A percentile compares a stretch with the other conserved stretches of the same genome.
Evolutionary conservation across 2,797 vertebrate species (phyloP).

Genomic region (Enteromius treurensis): DNA sequence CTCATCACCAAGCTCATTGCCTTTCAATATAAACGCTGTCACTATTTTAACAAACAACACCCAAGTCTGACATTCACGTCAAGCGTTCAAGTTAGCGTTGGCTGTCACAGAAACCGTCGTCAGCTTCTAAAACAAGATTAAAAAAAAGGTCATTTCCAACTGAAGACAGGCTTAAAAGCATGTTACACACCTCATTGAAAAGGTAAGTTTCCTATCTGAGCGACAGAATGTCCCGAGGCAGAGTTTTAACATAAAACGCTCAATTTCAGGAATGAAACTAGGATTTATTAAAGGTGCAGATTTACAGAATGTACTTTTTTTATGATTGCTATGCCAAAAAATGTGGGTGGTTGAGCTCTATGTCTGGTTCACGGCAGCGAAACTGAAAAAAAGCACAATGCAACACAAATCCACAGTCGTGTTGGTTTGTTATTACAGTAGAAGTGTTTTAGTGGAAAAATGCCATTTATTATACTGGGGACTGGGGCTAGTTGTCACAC

Average conservation of each 20-base stretch:
- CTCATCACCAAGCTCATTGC: slow-evolving; percentile 37
- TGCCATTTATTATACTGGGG: background rate
- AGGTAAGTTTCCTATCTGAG: slow-evolving; percentile 20
- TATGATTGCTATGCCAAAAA: slow-evolving; percentile 9
- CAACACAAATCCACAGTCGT: background rate
- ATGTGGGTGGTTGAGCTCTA: background rate
- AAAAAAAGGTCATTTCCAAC: slow-evolving; percentile 37
- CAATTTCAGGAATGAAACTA: background rate
- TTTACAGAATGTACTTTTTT: background rate
- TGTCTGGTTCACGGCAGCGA: background rate
- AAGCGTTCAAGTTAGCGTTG: slow-evolving; percentile 19
- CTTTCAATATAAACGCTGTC: slow-evolving; percentile 42
- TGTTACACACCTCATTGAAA: slow-evolving; percentile 6
- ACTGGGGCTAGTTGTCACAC: background rate
- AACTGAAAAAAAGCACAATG: background rate
- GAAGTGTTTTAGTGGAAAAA: background rate
- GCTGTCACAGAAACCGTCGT: slow-evolving; percentile 4
- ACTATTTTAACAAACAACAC: slow-evolving; percentile 32
- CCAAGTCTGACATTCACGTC: slow-evolving; percentile 24
- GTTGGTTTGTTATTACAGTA: background rate
- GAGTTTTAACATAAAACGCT: slow-evolving; percentile 8
- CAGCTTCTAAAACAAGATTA: slow-evolving; percentile 28
- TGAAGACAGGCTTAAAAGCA: background rate
- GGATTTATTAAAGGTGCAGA: background rate
- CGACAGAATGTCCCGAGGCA: slow-evolving; percentile 19